Base-by-base conservation (phyloP, 2,797 vertebrate genomes). In the Sebastes flavidus region DNA sequence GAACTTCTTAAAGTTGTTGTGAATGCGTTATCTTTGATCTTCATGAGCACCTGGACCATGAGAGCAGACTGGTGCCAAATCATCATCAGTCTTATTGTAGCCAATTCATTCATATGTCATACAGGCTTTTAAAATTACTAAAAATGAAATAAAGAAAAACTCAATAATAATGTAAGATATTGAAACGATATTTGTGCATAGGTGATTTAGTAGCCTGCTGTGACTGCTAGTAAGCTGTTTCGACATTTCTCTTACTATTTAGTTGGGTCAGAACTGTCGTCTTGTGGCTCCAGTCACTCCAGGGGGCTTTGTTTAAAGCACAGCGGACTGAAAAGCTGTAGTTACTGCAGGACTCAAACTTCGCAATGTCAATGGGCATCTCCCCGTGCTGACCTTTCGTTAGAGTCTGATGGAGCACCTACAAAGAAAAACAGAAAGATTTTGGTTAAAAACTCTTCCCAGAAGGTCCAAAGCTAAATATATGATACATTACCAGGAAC, bases 271-370 rank as follows among this genome's bases (percentile, higher is more conserved):
- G 30, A 75, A 85, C 24, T 0, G 56, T 87, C 36, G 2, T 29
- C 58, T 85, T 68, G 0, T 3, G 16, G 84, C 88, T 93, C 94
- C 94, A 95, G 56, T 90, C 18, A 6, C 94, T 95, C 94, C 93
- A 94, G 2, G 77, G 87, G 1, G 66, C 85, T 0, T 61, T 0
- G 0, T 5, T 2, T 12, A 84, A 38, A 61, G 90, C 84, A 81
- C 94, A 95, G 74, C 91, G 93, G 6, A 77, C 88, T 8, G 84
- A 82, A 59, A 94, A 24, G 1, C 4, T 86, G 74, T 95, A 93
- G 42, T 80, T 63, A 1, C 4, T 68, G 80, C 94, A 95, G 34
- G 90, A 90, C 8, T 93, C 88, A 20, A 89, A 14, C 0, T 87
- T 38, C 0, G 12, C 36, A 38, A 13, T 32, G 22, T 34, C 13